A percentile compares a stretch with the other conserved stretches of the same genome.
Conservation (phyloP, 2,797 vertebrate species). For the Smutsia temminckii region DNA sequence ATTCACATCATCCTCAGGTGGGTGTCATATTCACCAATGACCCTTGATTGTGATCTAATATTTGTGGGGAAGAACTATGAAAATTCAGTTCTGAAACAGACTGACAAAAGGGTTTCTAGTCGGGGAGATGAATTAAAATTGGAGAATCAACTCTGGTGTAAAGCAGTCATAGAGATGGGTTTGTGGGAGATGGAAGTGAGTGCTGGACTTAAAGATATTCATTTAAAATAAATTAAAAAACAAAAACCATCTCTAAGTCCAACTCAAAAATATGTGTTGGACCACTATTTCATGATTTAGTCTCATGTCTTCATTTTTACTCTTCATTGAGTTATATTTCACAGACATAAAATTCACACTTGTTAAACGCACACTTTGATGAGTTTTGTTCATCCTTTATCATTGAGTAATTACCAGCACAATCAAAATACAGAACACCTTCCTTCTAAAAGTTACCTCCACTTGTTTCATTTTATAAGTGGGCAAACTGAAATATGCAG, state of each 20-base stretch:
- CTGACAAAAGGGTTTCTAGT: background rate
- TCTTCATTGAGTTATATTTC: background rate
- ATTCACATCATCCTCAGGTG: background rate
- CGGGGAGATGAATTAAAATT: background rate
- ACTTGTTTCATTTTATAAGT: background rate
- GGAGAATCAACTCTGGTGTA: background rate
- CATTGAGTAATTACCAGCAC: background rate
- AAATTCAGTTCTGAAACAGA: background rate
- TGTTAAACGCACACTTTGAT: background rate
- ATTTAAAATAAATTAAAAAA: background rate
- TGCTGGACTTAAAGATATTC: background rate
- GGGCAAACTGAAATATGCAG: background rate
- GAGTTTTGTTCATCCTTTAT: background rate
- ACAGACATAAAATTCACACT: background rate
- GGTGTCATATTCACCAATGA: background rate
- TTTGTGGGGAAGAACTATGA: background rate
- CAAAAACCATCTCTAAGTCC: background rate
- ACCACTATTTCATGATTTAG: background rate
- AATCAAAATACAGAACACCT: accelerated
- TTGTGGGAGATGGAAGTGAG: background rate
- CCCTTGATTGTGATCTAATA: background rate
- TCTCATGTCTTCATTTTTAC: background rate
- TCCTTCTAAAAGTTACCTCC: background rate
- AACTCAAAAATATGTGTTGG: background rate
- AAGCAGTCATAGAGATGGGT: no score